Conservation (phyloP, 1,140 invertebrate genomes). For the Homalodisca vitripennis region DNA sequence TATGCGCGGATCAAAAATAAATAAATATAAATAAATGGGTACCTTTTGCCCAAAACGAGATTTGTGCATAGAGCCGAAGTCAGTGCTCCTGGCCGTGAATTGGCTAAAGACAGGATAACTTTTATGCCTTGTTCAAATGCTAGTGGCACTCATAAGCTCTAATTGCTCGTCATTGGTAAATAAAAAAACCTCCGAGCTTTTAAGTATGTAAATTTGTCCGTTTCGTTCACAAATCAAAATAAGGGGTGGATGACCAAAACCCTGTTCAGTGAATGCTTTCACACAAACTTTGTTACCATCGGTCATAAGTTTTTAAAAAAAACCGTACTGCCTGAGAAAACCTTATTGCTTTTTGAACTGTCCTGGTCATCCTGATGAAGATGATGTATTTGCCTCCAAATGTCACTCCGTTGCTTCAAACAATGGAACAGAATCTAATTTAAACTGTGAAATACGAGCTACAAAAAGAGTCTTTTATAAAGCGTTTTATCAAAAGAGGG, state of each 20-base stretch:
- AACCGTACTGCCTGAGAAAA: background rate
- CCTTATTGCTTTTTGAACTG: background rate
- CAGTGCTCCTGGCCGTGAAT: slow-evolving; percentile 27
- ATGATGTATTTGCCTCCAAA: background rate
- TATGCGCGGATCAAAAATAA: slow-evolving; percentile 45
- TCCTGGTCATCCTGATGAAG: no score
- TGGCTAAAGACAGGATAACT: no score
- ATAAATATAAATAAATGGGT: slow-evolving; percentile 48
- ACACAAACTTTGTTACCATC: background rate
- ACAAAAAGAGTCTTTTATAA: no score
- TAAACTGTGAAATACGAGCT: background rate
- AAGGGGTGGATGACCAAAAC: background rate
- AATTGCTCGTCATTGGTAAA: background rate
- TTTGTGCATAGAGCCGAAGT: slow-evolving; percentile 35
- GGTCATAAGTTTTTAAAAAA: background rate
- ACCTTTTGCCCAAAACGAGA: slow-evolving; percentile 45
- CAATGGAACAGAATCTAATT: background rate
- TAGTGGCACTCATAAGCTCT: background rate
- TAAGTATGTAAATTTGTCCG: no score
- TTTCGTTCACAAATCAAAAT: background rate
- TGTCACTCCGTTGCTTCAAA: background rate
- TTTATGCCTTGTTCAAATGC: slow-evolving; percentile 28
- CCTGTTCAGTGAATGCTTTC: background rate
- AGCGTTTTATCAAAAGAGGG: background rate
- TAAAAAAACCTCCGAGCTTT: background rate